These are phyloP conservation scores for Calcarius lapponicus DNA, from an alignment of 2,797 vertebrate species.

Conservation along the genomic window DNA sequence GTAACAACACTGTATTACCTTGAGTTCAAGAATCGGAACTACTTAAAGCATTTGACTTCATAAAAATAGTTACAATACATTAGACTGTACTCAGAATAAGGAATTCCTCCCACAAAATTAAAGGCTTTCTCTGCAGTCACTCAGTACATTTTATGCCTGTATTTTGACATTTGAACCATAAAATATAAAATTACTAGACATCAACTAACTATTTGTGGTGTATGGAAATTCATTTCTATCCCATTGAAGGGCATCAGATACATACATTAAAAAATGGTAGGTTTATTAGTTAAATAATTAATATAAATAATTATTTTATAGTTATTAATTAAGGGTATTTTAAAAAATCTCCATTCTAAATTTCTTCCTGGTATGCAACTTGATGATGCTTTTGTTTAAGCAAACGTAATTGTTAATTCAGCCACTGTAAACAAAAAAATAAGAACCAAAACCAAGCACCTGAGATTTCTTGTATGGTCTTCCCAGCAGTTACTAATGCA, in stretches of 20 bases:
- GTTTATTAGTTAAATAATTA: not conserved
- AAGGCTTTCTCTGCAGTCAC: not conserved
- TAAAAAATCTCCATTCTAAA: not conserved
- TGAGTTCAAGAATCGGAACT: not conserved
- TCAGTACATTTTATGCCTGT: not conserved
- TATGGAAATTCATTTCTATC: not conserved
- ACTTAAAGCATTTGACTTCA: not conserved
- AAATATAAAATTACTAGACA: not conserved
- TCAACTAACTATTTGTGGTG: not conserved
- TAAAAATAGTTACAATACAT: not conserved
- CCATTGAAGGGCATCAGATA: not conserved
- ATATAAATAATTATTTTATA: not conserved
- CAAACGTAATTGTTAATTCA: not conserved
- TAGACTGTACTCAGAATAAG: not conserved
- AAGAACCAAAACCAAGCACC: not conserved
- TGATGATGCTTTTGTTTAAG: not conserved
- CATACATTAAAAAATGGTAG: not conserved
- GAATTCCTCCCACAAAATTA: constrained; percentile 11
- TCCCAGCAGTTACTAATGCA: not conserved
- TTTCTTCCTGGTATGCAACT: not conserved
- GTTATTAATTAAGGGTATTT: not conserved
- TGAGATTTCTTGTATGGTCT: not conserved
- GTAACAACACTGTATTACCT: not conserved
- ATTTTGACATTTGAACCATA: not conserved
- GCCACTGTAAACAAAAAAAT: not conserved